Evolutionary conservation across 1,140 invertebrate species (phyloP).

Genomic region (Brachionus sp.): DNA sequence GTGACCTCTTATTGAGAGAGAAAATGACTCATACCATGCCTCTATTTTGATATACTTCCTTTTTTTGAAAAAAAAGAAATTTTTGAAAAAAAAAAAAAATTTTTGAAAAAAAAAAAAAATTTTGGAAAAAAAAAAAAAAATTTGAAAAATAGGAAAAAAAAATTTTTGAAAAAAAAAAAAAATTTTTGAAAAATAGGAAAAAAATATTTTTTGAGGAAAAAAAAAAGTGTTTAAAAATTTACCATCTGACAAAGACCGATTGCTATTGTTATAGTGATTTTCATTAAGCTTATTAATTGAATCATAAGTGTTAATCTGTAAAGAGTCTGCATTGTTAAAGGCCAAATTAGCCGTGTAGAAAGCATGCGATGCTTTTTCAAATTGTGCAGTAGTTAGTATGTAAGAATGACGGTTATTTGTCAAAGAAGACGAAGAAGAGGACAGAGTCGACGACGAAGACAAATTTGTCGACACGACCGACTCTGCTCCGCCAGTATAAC

Average conservation of each 20-base stretch:
- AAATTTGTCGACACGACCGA: constrained; percentile 5
- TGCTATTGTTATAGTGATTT: constrained; percentile 35
- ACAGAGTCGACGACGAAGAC: constrained; percentile 37
- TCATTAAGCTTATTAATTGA: not conserved
- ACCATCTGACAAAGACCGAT: constrained; percentile 22
- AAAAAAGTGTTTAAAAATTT: too few relatives aligned
- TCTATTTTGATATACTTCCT: too few relatives aligned
- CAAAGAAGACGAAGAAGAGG: not conserved
- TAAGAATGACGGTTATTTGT: not conserved
- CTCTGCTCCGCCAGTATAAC: not conserved
- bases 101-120: too few relatives aligned
- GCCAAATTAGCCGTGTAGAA: not conserved
- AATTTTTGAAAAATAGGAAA: too few relatives aligned
- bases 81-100: too few relatives aligned
- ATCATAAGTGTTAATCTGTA: not conserved
- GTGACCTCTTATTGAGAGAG: too few relatives aligned
- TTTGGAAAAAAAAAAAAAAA: too few relatives aligned
- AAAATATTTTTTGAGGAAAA: too few relatives aligned
- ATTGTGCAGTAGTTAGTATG: not conserved
- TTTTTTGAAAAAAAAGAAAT: too few relatives aligned
- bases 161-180: too few relatives aligned
- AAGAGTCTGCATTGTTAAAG: not conserved
- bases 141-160: too few relatives aligned
- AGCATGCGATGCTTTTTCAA: not conserved
- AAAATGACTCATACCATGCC: too few relatives aligned